Evolutionary conservation across 35 echinoderm and acorn worm species (phyloP).

Genomic region (Ophiothrix spiculata): DNA sequence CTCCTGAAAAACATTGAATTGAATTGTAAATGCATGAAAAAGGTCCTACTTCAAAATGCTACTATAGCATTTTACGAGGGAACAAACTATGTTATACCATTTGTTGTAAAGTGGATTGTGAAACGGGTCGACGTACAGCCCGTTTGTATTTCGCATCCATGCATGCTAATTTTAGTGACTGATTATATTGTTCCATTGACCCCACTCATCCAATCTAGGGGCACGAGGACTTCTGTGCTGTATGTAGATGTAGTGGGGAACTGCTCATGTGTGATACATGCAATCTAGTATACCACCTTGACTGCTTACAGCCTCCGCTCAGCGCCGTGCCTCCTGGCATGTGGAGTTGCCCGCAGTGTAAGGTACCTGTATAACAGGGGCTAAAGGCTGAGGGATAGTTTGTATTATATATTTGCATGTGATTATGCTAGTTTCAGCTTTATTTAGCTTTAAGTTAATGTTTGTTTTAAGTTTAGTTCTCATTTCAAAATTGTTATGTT

Average conservation of each 20-base stretch:
- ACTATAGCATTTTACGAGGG: too few species aligned
- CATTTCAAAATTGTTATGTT: too few species aligned
- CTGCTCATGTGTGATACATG: conserved; percentile 86
- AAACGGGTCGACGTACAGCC: too few species aligned
- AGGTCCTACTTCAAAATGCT: too few species aligned
- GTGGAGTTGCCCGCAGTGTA: conserved; percentile 88
- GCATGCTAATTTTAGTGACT: background rate
- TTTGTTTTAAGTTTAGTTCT: too few species aligned
- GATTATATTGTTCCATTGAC: background rate
- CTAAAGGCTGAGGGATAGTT: too few species aligned
- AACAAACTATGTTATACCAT: too few species aligned
- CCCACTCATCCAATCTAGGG: conserved; percentile 30
- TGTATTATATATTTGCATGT: too few species aligned
- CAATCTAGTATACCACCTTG: conserved; percentile 75
- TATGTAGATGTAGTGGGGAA: conserved; percentile 72
- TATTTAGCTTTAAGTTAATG: too few species aligned
- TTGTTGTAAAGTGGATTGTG: background rate
- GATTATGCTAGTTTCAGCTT: too few species aligned
- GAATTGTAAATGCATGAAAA: too few species aligned
- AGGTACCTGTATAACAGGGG: conserved; percentile 62
- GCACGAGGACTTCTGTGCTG: conserved; percentile 85
- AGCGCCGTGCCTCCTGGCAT: conserved; percentile 66
- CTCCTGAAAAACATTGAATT: too few species aligned
- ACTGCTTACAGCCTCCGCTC: conserved; percentile 75
- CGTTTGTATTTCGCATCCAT: background rate